Percentiles rank a stretch among this genome's conserved stretches.
These are phyloP conservation scores for Pelodiscus sinensis DNA, from an alignment of 2,113 vertebrate genomes.

Conservation along the genomic window DNA sequence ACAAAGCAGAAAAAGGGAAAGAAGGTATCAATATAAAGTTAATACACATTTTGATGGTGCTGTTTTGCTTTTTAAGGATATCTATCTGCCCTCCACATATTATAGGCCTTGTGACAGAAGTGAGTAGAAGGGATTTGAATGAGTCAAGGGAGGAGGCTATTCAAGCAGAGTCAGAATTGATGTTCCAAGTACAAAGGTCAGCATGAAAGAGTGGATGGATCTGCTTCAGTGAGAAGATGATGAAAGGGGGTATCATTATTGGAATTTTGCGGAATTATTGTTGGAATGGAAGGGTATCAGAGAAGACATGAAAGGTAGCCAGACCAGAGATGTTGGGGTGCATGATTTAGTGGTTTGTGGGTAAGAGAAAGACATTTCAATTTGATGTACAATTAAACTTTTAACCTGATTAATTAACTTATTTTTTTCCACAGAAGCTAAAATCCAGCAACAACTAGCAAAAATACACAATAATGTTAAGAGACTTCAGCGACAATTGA, in stretches of 20 bases:
- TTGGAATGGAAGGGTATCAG: neutral
- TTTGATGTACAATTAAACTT: neutral
- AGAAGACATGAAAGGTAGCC: neutral
- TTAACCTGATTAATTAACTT: neutral
- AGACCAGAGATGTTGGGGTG: neutral
- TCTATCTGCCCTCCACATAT: neutral
- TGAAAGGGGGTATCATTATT: neutral
- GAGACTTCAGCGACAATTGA: slow-evolving; percentile 86
- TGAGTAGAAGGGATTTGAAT: neutral
- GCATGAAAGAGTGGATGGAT: neutral
- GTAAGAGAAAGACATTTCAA: neutral
- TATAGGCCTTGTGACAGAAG: neutral
- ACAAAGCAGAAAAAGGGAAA: neutral
- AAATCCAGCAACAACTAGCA: slow-evolving; percentile 84
- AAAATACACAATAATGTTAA: slow-evolving; percentile 86
- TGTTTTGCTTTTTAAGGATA: neutral
- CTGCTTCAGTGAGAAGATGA: neutral
- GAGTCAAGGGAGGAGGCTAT: neutral
- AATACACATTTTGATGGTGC: rapidly evolving
- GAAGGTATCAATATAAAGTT: neutral
- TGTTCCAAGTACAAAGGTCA: neutral
- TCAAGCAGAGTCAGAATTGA: neutral
- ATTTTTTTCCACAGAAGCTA: slow-evolving; percentile 77
- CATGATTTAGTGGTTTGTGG: neutral
- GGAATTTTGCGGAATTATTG: neutral